Evolutionary conservation across 2,888 invertebrate genomes (phyloP).

Genomic region (Patella ulyssiponensis): DNA sequence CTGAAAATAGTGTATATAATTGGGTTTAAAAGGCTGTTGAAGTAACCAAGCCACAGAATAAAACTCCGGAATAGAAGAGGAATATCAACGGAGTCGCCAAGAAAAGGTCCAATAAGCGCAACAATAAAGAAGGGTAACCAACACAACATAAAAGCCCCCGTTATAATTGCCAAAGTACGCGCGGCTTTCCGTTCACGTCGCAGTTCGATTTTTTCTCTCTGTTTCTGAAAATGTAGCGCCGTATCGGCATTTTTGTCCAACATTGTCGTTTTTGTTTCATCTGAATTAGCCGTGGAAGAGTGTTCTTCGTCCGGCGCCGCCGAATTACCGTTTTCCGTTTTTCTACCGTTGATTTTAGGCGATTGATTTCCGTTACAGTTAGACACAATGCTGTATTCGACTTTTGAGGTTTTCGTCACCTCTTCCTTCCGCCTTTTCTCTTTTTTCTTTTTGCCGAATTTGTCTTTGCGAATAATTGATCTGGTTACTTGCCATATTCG

Average conservation of each 20-base stretch:
- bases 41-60: conserved; percentile 88
- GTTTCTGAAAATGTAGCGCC: conserved; percentile 43
- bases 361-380: conserved; percentile 32
- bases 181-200: conserved; percentile 72
- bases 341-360: conserved; percentile 3
- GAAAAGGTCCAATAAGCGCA: conserved; percentile 87
- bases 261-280: conserved; percentile 42
- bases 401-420: conserved; percentile 38
- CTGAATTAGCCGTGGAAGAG: conserved; percentile 29
- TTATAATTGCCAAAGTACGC: conserved; percentile 78
- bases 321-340: conserved; percentile 30
- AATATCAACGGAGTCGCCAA: conserved; percentile 76
- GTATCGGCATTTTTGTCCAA: conserved; percentile 39
- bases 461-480: conserved; percentile 80
- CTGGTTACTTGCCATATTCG: conserved; percentile 95
- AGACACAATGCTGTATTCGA: conserved; percentile 36
- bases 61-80: conserved; percentile 68
- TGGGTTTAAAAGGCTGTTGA: conserved; percentile 93
- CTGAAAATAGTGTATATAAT: conserved; percentile 95
- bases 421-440: conserved; percentile 28
- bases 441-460: conserved; percentile 52
- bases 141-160: conserved; percentile 91
- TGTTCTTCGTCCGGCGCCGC: conserved; percentile 29
- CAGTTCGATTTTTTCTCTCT: conserved; percentile 68
- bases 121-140: conserved; percentile 97